Conservation (phyloP, 2,113 vertebrate genomes). For the Scatophagus argus region DNA sequence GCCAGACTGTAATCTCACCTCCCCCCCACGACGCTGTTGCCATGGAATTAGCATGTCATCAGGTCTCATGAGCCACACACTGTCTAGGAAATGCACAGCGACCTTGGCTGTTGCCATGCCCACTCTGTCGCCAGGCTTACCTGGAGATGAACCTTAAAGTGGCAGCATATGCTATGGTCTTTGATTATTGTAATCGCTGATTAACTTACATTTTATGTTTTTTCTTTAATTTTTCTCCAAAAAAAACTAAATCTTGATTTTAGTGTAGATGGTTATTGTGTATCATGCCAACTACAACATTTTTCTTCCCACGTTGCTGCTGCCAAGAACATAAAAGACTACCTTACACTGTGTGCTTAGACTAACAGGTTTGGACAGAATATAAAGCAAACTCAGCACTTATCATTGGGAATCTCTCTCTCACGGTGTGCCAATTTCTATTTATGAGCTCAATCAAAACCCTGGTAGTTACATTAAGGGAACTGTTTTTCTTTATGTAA, state of each 20-base stretch:
- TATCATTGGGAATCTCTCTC: background rate
- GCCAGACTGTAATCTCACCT: conserved; percentile 65
- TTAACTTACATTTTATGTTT: background rate
- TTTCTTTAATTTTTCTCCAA: background rate
- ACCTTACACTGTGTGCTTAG: conserved; percentile 26
- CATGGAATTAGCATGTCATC: conserved; percentile 62
- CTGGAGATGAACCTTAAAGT: conserved; percentile 29
- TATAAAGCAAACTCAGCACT: background rate
- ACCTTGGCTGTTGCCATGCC: conserved; percentile 57
- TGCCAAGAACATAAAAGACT: conserved; percentile 41
- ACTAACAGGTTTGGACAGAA: conserved; percentile 43
- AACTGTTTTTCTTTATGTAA: background rate
- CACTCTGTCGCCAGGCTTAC: conserved; percentile 16
- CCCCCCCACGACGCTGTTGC: conserved; percentile 29
- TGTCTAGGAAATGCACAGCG: conserved; percentile 29
- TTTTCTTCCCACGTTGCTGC: background rate
- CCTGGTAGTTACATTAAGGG: background rate
- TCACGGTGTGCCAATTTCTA: background rate
- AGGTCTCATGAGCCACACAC: conserved; percentile 33
- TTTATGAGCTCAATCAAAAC: background rate
- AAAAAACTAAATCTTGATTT: background rate
- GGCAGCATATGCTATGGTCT: background rate
- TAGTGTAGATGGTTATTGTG: background rate
- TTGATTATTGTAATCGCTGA: background rate
- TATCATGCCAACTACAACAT: background rate